A percentile compares a stretch with the other conserved stretches of the same genome.
Evolutionary conservation across 2,888 invertebrate species (phyloP).

Genomic region (Eremobia ochroleuca): DNA sequence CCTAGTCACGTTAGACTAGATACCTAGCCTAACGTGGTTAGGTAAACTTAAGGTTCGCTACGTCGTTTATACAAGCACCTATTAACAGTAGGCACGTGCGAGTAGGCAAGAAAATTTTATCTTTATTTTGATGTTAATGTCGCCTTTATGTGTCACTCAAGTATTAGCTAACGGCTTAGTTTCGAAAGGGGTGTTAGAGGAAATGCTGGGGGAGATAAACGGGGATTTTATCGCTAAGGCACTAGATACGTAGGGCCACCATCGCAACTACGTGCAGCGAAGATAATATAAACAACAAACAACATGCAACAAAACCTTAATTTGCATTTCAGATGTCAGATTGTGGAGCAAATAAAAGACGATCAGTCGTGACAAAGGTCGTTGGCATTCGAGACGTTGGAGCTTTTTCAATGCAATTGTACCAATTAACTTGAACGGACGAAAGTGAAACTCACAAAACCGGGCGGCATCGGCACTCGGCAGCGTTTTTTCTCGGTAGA

Average conservation of each 20-base stretch:
- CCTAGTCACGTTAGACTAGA: slow-evolving; percentile 16
- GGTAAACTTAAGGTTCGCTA: slow-evolving; percentile 39
- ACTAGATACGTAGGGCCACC: slow-evolving; percentile 57
- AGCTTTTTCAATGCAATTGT: slow-evolving; percentile 82
- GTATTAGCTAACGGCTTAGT: slow-evolving; percentile 69
- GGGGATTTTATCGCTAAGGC: slow-evolving; percentile 61
- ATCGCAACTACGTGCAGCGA: slow-evolving; percentile 21
- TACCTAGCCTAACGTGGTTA: too few species aligned
- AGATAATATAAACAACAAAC: slow-evolving; percentile 51
- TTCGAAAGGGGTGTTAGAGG: slow-evolving; percentile 69
- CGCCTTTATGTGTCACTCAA: slow-evolving; percentile 66
- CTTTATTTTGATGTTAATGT: slow-evolving; percentile 70
- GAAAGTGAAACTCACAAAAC: slow-evolving; percentile 89
- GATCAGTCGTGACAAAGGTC: slow-evolving; percentile 78
- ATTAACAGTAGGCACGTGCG: slow-evolving; percentile 52
- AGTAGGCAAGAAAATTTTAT: slow-evolving; percentile 66
- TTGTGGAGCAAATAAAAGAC: slow-evolving; percentile 70
- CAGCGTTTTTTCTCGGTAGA: slow-evolving; percentile 85
- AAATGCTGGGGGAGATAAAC: slow-evolving; percentile 73
- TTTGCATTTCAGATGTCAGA: slow-evolving; percentile 73
- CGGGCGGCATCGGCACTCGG: slow-evolving; percentile 75
- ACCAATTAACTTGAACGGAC: slow-evolving; percentile 86
- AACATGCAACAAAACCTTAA: slow-evolving; percentile 61
- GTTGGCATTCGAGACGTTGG: slow-evolving; percentile 76
- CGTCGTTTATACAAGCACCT: slow-evolving; percentile 57